phyloP scores from a whole-genome alignment of 92 coral and sea anemone species.

The Phymanthus crucifer region DNA sequence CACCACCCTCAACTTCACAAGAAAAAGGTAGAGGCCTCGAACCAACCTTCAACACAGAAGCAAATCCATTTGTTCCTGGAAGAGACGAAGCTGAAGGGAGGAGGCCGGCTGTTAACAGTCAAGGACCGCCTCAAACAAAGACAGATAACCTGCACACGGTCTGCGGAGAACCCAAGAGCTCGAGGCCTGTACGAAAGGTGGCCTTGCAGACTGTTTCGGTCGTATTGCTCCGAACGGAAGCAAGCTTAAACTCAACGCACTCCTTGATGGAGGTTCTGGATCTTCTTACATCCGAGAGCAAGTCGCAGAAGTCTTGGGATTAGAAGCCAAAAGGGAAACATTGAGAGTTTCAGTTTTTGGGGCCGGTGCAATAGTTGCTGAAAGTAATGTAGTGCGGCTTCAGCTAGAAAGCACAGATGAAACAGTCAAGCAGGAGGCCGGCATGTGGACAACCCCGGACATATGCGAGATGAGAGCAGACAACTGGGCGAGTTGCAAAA shows the following conservation, averaged over 20 bases:
- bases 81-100: not conserved
- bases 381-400: slow-evolving; percentile 11
- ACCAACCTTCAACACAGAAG: slow-evolving; percentile 8
- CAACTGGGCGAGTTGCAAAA: too few species aligned
- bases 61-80: not conserved
- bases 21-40: slow-evolving; percentile 8
- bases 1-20: slow-evolving; percentile 13
- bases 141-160: not conserved
- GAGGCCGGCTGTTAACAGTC: not conserved
- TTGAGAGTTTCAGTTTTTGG: slow-evolving; percentile 26
- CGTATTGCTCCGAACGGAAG: slow-evolving; percentile 15
- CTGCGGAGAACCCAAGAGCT: slow-evolving; percentile 4
- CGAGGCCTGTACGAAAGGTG: slow-evolving; percentile 5
- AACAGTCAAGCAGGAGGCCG: slow-evolving; percentile 10
- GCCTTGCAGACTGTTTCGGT: slow-evolving; percentile 35
- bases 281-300: slow-evolving; percentile 35
- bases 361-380: slow-evolving; percentile 13
- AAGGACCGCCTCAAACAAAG: slow-evolving; percentile 4
- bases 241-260: slow-evolving; percentile 35
- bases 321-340: not conserved
- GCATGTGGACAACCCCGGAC: slow-evolving; percentile 32
- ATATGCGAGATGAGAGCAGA: slow-evolving; percentile 40
- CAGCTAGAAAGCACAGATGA: slow-evolving; percentile 5
- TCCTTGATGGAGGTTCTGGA: slow-evolving; percentile 51
- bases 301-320: slow-evolving; percentile 16